Evolutionary conservation across 2,888 invertebrate genomes (phyloP).

Genomic region (Physocephala rufipes): DNA sequence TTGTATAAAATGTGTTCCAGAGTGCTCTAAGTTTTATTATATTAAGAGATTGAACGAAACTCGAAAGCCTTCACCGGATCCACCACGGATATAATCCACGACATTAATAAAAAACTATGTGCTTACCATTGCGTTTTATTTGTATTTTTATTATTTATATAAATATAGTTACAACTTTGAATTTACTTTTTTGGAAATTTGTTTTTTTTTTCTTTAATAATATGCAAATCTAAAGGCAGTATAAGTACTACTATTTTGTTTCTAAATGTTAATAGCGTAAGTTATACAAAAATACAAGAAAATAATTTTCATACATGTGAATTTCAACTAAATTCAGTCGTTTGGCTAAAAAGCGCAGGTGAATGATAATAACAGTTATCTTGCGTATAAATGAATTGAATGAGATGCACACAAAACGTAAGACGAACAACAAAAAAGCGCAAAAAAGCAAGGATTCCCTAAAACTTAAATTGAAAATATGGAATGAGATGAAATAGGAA

Average conservation of each 20-base stretch:
- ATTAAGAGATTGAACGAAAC: no score
- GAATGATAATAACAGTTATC: not conserved
- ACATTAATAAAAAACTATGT: no score
- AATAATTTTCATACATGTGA: not conserved
- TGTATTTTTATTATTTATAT: constrained; percentile 11
- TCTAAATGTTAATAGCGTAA: not conserved
- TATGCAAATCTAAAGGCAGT: not conserved
- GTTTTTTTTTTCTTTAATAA: not conserved
- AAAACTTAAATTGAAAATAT: constrained; percentile 6
- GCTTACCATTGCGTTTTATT: not conserved
- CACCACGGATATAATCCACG: no score
- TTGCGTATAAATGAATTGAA: not conserved
- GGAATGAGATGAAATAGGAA: not conserved
- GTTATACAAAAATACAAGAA: not conserved
- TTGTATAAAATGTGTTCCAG: no score
- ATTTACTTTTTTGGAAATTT: no score
- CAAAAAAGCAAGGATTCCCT: not conserved
- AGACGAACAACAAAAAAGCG: not conserved
- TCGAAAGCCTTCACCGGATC: no score
- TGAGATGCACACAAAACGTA: not conserved
- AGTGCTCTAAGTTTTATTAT: no score
- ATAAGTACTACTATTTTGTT: not conserved
- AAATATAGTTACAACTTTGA: not conserved
- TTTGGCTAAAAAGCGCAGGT: not conserved
- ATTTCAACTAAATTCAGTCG: constrained; percentile 10